Evolutionary conservation across 2,797 vertebrate genomes (phyloP).

Genomic region (Trichosurus vulpecula): DNA sequence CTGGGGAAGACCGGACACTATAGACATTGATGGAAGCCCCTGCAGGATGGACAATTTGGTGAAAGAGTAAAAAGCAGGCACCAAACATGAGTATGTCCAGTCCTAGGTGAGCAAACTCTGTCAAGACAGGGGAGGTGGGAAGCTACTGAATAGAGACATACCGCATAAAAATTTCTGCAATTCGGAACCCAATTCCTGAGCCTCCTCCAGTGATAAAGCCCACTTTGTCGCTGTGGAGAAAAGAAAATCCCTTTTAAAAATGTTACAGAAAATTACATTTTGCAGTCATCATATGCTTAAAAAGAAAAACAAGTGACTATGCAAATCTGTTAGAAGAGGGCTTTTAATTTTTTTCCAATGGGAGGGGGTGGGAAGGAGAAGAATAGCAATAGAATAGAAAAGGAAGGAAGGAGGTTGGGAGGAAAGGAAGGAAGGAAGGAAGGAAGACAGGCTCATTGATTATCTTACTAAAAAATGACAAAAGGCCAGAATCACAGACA

Average conservation of each 20-base stretch:
- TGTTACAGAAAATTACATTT: not conserved
- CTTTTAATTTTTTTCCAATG: not conserved
- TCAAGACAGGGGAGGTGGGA: not conserved
- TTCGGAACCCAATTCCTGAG: slow-evolving; percentile 96
- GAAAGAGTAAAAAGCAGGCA: not conserved
- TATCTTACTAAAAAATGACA: not conserved
- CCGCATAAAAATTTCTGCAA: slow-evolving; percentile 98
- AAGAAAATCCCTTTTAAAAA: not conserved
- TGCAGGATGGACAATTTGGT: not conserved
- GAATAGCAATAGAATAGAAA: not conserved
- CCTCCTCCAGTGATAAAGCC: slow-evolving; percentile 97
- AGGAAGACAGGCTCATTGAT: not conserved
- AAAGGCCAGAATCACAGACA: not conserved
- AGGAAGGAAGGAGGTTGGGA: not conserved
- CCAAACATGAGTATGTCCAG: not conserved
- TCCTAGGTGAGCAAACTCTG: fast-evolving
- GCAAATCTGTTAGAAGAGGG: not conserved
- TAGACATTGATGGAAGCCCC: not conserved
- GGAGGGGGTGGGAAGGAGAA: not conserved
- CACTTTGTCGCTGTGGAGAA: slow-evolving; percentile 89
- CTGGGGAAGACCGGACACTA: not conserved
- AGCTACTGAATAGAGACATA: slow-evolving; percentile 73
- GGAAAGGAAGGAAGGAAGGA: not conserved
- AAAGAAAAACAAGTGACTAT: not conserved
- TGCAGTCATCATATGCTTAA: not conserved